Conservation (phyloP, 2,888 invertebrate genomes). For the Mythimna loreyi region DNA sequence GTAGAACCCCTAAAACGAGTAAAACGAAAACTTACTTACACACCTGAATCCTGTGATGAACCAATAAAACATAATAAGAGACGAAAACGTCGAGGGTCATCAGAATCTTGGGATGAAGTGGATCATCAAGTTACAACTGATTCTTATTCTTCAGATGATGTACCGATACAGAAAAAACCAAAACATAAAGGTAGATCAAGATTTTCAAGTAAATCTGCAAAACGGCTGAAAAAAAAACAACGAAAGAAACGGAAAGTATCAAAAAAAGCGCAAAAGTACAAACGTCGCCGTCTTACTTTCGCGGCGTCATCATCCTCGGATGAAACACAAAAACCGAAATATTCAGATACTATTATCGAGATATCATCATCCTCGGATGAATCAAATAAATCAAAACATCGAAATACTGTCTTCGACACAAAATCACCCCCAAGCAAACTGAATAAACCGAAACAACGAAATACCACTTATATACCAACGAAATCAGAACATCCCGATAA, state of each 20-base stretch:
- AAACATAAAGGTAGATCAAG: background rate
- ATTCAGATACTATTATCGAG: no score
- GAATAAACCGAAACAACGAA: background rate
- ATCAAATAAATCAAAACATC: no score
- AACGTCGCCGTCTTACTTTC: no score
- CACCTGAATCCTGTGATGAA: background rate
- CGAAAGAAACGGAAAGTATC: no score
- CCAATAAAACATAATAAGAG: background rate
- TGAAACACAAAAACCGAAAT: no score
- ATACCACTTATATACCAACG: no score
- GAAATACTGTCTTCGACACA: no score
- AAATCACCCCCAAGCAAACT: no score
- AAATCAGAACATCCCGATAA: no score
- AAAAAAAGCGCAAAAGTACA: no score
- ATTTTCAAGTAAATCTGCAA: background rate
- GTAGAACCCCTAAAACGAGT: background rate
- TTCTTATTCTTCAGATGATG: background rate
- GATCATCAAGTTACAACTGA: background rate
- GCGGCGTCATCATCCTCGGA: no score
- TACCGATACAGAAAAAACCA: background rate
- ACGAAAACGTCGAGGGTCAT: background rate
- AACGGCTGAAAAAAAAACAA: background rate
- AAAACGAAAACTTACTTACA: constrained; percentile 3
- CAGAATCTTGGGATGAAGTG: background rate
- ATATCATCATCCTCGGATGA: no score